Evolutionary conservation across 2,797 vertebrate species (phyloP).

Genomic region (Falco novaeseelandiae): DNA sequence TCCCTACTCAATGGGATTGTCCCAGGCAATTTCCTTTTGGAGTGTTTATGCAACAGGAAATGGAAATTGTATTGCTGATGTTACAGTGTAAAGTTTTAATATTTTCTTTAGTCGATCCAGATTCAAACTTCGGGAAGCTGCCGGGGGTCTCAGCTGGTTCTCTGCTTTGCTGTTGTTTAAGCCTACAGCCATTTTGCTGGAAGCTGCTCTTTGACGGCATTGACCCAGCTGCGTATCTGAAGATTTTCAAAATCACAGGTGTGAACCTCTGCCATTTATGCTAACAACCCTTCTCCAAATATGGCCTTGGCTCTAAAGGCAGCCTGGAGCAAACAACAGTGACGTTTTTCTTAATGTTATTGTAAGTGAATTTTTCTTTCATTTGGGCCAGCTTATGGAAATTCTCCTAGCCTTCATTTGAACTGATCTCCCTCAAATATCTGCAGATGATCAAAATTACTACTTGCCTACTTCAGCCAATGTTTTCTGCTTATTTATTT

Average conservation of each 20-base stretch:
- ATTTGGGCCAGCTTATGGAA: neutral
- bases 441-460: neutral
- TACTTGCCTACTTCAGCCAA: neutral
- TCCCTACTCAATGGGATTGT: neutral
- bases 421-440: neutral
- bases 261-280: neutral
- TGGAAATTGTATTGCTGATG: neutral
- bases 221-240: neutral
- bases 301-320: neutral
- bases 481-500: neutral
- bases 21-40: neutral
- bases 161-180: neutral
- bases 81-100: neutral
- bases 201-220: rapidly evolving
- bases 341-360: neutral
- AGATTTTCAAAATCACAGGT: neutral
- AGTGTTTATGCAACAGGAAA: neutral
- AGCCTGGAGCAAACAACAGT: neutral
- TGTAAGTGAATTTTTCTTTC: neutral
- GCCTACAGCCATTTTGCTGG: neutral
- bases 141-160: neutral
- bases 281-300: neutral
- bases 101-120: neutral
- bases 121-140: neutral
- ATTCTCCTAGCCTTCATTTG: neutral